Evolutionary conservation across 2,113 vertebrate genomes (phyloP).

Genomic region (Zeus faber): DNA sequence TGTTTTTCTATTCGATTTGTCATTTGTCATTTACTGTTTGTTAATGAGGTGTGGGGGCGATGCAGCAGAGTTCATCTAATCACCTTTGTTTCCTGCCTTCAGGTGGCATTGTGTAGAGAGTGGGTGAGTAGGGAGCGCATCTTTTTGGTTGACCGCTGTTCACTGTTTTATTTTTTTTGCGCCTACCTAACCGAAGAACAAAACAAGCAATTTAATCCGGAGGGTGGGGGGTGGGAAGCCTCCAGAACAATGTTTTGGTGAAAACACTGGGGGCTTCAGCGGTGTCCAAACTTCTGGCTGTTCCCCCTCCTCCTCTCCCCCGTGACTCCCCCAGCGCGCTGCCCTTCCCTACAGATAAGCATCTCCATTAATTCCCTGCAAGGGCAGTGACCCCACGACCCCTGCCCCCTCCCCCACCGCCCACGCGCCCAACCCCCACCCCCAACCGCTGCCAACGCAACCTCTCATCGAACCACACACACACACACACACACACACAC

Average conservation of each 20-base stretch:
- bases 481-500: no score
- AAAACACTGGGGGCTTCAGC: not conserved
- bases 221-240: not conserved
- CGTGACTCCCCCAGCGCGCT: not conserved
- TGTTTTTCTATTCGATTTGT: no score
- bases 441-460: not conserved
- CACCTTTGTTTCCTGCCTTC: no score
- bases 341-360: slow-evolving; percentile 46
- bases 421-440: no score
- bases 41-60: no score
- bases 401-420: slow-evolving; percentile 10
- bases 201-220: not conserved
- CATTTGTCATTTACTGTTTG: no score
- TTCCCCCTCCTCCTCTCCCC: not conserved
- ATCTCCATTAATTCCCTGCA: slow-evolving; percentile 59
- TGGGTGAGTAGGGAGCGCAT: no score
- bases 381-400: slow-evolving; percentile 54
- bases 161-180: no score
- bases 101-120: no score
- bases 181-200: no score
- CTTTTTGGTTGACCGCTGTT: no score
- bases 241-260: slow-evolving; percentile 4
- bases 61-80: no score
- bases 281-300: not conserved
- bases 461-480: not conserved